Base-by-base conservation (phyloP, 2,888 invertebrate species). In the Melolontha melolontha region DNA sequence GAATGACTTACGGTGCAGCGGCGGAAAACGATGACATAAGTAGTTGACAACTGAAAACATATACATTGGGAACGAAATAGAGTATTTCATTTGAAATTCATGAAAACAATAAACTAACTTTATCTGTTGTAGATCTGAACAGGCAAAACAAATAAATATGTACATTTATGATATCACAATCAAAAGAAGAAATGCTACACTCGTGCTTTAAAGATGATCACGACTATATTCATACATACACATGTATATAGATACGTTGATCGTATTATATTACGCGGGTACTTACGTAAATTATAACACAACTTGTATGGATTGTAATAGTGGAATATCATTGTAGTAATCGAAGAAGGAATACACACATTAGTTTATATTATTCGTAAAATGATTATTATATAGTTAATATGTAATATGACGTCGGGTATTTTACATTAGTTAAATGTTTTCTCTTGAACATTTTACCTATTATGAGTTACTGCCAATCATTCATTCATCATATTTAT, bases 161-260 rank as follows among this genome's bases (percentile, higher is more conserved):
- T 29, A 54, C 65, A 65, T 65, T 54, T 65, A 62, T 62, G 67
- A 67, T 62, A 49, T 49, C 41, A 51, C 67, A 67, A 67, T 67
- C 67, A 59, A 49, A 49, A 50, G 42, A 42, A 50, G 62, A 67
- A 67, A 67, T 67, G 67, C 63, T 63, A 47, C 16, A 64, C 64
- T 67, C 67, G 67, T 67, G 67, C 63, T 64, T 29, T 22, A n/a
- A 47, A 39, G 41, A 50, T 12, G 64, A 67, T 67, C 67, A 67
- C 67, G 67, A 67, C 16, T 54, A 27, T 52, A 44, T 52, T 44
- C 52, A 52, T 41, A 57, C 42, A 57, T 42, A 55, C 55, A 55
- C 41, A 55, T 55, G n/a, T n/a, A 57, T 27, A 42, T 22, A 42
- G 22, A 57, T 27, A 57, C 22, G n/a, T 57, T 42, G 42, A 57